Base-by-base conservation (phyloP, 2,113 vertebrate genomes). In the Rhinolophus ferrumequinum region DNA sequence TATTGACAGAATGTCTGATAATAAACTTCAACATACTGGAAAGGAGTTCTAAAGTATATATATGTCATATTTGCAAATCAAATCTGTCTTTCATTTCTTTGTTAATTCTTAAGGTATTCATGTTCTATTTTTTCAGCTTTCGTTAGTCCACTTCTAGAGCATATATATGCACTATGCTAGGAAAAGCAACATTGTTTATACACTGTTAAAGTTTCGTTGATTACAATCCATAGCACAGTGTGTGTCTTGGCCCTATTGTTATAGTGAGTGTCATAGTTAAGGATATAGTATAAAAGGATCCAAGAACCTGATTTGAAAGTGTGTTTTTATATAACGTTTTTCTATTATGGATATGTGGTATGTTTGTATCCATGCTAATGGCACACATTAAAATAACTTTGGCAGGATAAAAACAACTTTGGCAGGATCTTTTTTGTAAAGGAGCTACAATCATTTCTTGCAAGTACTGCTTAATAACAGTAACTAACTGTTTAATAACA, bases 1-100 rank as follows among this genome's bases (percentile, higher is more conserved):
- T 90, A 90, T 64, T 90, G 56, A 88, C 67, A 90, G 33, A 92
- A 75, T 95, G 16, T 93, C 60, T 94, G 38, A 35, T 95, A 58
- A 60, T 95, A 93, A 66, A 95, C 18, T 79, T 91, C 66, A 93
- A 93, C 33, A 38, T 87, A 22, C 58, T 94, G 89, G 54, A 66
- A 88, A 72, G 24, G 28, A 62, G 24, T 66, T 86, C 41, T 92
- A 70, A 93, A 13, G 22, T 82, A 90, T 72, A 52, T 93, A 16
- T 35, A 11, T 88, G 28, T 86, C 58, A 90, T 76, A 44, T 77
- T 10, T 90, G 18, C 6, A 92, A 72, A 88, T 96, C 47, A n/a
- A 87, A 6, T 79, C 56, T 87, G 28, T 60, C n/a, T 93, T 66
- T 88, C 81, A 75, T 96, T 88, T 95, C 38, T 94, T 87, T 62